These are phyloP conservation scores for Mystacornis crossleyi DNA, from an alignment of 2,113 vertebrate species.

Conservation along the genomic window DNA sequence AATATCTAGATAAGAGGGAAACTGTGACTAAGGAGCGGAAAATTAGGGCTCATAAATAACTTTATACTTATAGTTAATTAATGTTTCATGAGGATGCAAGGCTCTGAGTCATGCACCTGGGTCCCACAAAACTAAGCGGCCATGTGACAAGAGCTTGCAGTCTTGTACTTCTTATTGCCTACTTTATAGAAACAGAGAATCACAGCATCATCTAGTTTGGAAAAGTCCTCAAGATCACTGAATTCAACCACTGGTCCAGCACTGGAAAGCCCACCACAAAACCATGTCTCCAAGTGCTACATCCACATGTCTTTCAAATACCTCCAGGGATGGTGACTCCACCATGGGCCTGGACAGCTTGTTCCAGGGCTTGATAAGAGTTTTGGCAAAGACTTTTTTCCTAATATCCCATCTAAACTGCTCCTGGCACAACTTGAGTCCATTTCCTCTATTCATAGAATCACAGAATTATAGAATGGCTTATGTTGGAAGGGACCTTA, in stretches of 20 bases:
- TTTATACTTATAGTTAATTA: background rate
- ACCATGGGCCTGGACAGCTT: background rate
- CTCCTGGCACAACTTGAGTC: background rate
- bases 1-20: background rate
- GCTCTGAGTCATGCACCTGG: background rate
- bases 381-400: background rate
- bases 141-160: background rate
- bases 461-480: background rate
- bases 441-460: background rate
- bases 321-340: background rate
- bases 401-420: background rate
- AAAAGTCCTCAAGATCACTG: background rate
- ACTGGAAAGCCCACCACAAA: background rate
- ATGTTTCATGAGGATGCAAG: background rate
- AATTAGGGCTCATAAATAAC: background rate
- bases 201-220: background rate
- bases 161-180: background rate
- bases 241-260: background rate
- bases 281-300: too few species aligned
- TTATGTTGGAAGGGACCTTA: background rate
- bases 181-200: background rate
- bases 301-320: rapidly evolving
- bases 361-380: background rate
- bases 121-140: background rate
- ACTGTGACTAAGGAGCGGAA: background rate